Percentiles rank a stretch among this genome's conserved stretches.
Conservation (phyloP, 2,113 vertebrate species). For the Hypocryptadius cinnamomeus region DNA sequence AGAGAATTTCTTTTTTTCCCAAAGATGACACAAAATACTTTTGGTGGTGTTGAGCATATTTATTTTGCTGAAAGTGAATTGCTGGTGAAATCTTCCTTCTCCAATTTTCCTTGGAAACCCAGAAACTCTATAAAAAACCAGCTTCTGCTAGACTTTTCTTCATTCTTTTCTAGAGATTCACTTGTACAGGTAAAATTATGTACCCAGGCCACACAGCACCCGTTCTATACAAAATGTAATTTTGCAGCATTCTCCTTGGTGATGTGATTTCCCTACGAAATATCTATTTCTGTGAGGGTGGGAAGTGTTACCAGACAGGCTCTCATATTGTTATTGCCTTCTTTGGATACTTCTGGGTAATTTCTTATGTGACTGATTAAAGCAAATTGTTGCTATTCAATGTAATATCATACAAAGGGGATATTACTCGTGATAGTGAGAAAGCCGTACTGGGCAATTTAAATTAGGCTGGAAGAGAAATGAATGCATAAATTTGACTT, state of each 20-base stretch:
- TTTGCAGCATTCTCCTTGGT: background rate
- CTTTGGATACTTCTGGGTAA: background rate
- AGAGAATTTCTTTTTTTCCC: background rate
- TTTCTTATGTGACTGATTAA: background rate
- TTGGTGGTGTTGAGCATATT: background rate
- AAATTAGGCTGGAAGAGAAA: background rate
- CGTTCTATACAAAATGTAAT: background rate
- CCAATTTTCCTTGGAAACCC: background rate
- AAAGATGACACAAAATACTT: background rate
- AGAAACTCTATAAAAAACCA: background rate
- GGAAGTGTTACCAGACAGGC: background rate
- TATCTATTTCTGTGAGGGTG: background rate
- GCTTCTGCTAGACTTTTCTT: background rate
- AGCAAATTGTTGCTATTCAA: background rate
- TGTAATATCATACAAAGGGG: fast-evolving
- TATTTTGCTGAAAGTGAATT: background rate
- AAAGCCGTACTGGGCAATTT: background rate
- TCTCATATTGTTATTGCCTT: background rate
- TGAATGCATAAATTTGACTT: background rate
- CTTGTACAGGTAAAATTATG: background rate
- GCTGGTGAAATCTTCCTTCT: background rate
- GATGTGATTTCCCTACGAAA: background rate
- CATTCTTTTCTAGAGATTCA: background rate
- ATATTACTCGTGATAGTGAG: background rate
- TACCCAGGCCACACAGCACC: background rate